Base-by-base conservation (phyloP, 2,888 invertebrate genomes). In the Ochlodes sylvanus region DNA sequence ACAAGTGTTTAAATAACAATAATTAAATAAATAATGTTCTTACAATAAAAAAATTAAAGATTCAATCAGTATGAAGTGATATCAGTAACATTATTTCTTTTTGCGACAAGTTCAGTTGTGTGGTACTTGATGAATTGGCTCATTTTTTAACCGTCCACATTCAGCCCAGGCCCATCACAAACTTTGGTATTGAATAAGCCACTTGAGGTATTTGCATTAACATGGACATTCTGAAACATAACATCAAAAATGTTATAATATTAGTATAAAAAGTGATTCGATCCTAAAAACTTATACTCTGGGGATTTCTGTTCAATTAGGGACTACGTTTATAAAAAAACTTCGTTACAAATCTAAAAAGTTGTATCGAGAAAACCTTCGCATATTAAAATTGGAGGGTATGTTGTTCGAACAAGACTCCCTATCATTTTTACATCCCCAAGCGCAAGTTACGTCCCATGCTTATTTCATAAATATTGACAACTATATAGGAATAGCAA, bases 191-290 rank as follows among this genome's bases (percentile, higher is more conserved):
- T 89, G 96, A 96, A 87, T 95, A 96, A 69, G 96, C 96, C 82
- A 96, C 95, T 90, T 97, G 95, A 77, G 97, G 97, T 85, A 97
- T 96, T 78, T 97, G 97, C 95, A 97, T 96, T 79, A 97, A 94
- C 89, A 97, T 95, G 71, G 97, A 97, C 94, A 97, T 95, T 87
- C 97, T 97, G 94, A 71, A 94, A 95, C 74, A 73, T 76, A 38
- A 38, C 9, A 38, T 27, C 27, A 27, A 27, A 27, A 72, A 76
- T 64, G 54, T 58, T 41, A 56, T 54, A 38, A 12, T n/a, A 55
- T 38, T 54, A 54, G 41, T 17, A 17, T 47, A 7, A 2, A n/a
- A 50, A 10, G 19, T n/a, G 12, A 10, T 27, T 54, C 3, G 6
- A n/a, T 54, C 38, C 12, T 38, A 9, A 38, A 3, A 38, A 12